Percentiles rank a stretch among this genome's conserved stretches.
These are phyloP conservation scores for Datnioides undecimradiatus DNA, from an alignment of 2,113 vertebrate species.

Conservation along the genomic window DNA sequence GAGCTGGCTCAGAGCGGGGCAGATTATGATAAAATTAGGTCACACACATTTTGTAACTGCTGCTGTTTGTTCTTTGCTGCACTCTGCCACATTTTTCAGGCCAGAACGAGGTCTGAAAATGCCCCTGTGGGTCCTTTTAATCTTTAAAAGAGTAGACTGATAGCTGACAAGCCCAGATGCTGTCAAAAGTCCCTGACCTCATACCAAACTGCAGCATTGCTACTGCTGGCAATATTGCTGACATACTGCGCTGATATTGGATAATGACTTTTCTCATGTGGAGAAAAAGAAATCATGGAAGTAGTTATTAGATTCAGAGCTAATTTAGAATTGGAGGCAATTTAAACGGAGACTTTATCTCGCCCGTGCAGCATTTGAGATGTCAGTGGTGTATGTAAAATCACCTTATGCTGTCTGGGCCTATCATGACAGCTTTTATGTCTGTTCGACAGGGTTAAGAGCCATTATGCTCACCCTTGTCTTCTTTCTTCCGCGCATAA, in stretches of 20 bases:
- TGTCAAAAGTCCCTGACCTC: slow-evolving; percentile 34
- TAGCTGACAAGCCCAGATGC: slow-evolving; percentile 51
- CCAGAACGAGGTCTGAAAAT: slow-evolving; percentile 29
- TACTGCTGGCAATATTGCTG: slow-evolving; percentile 39
- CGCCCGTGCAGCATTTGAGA: slow-evolving; percentile 37
- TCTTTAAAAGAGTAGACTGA: slow-evolving; percentile 50
- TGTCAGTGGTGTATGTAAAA: slow-evolving; percentile 34
- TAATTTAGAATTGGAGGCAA: slow-evolving; percentile 63
- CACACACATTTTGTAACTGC: slow-evolving; percentile 33
- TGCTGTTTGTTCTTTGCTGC: slow-evolving; percentile 33
- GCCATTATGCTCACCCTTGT: slow-evolving; percentile 1
- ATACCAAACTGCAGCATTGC: slow-evolving; percentile 33
- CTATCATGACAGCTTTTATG: slow-evolving; percentile 31
- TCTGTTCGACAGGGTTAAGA: slow-evolving; percentile 40
- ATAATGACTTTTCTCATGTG: slow-evolving; percentile 65
- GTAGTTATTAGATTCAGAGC: slow-evolving; percentile 59
- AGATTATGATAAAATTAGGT: slow-evolving; percentile 63
- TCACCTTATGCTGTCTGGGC: slow-evolving; percentile 25
- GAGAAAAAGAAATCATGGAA: slow-evolving; percentile 59
- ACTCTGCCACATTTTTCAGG: slow-evolving; percentile 1
- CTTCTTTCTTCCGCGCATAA: background rate
- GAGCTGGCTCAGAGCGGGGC: slow-evolving; percentile 27
- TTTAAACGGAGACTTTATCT: slow-evolving; percentile 57
- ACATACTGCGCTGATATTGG: slow-evolving; percentile 52
- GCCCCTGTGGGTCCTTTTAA: slow-evolving; percentile 32